A percentile compares a stretch with the other conserved stretches of the same genome.
Conservation (phyloP, 2,113 vertebrate species). For the Oophaga pumilio region DNA sequence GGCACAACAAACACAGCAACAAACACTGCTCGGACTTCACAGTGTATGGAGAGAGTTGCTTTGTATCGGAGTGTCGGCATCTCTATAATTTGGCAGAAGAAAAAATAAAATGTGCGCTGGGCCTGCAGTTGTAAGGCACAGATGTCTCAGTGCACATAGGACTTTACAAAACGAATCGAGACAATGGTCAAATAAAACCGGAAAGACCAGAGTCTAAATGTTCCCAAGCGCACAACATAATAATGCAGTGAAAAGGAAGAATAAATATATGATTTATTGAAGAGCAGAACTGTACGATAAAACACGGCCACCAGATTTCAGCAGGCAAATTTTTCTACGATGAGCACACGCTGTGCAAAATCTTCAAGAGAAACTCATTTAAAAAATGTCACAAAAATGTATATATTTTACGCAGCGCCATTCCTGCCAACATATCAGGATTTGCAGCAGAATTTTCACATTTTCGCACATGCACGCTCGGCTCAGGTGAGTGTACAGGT, state of each 20-base stretch:
- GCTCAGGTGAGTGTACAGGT: no score
- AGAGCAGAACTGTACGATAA: not conserved
- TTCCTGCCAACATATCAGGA: no score
- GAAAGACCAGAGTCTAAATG: not conserved
- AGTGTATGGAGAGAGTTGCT: not conserved
- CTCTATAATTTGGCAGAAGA: constrained; percentile 46
- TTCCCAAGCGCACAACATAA: not conserved
- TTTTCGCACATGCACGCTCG: no score
- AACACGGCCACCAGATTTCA: not conserved
- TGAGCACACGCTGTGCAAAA: no score
- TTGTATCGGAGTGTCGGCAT: not conserved
- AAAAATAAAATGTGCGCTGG: constrained; percentile 30
- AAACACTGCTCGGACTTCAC: constrained; percentile 41
- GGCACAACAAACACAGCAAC: constrained; percentile 63
- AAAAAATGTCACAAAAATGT: no score
- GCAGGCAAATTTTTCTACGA: no score
- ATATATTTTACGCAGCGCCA: no score
- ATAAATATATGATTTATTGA: not conserved
- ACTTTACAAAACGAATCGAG: constrained; percentile 12
- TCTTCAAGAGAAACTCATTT: no score
- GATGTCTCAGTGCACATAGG: constrained; percentile 6
- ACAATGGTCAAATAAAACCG: not conserved
- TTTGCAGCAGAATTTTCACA: no score
- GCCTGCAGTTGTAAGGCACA: not conserved
- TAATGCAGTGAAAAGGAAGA: not conserved